Evolutionary conservation across 1,140 invertebrate species (phyloP).

Genomic region (Cydia splendana): DNA sequence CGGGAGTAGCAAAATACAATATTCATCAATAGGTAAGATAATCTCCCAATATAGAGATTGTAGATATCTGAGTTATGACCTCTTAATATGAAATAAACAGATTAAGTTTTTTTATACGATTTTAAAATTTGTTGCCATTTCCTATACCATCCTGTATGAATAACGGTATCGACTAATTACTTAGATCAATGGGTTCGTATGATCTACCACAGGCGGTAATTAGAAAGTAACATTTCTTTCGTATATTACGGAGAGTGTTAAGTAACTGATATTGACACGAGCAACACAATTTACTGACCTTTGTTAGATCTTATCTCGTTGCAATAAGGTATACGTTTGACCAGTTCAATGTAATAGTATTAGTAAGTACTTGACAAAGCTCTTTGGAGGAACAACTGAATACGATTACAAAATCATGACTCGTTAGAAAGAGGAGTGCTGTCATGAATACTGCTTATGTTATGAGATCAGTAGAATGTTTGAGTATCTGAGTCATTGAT

Average conservation of each 20-base stretch:
- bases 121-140: background rate
- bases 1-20: too few species aligned
- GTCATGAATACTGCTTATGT: background rate
- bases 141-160: conserved; percentile 1
- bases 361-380: conserved; percentile 10
- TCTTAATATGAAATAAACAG: too few species aligned
- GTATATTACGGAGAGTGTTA: conserved; percentile 23
- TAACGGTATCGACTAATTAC: conserved; percentile 30
- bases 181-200: conserved; percentile 22
- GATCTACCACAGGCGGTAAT: conserved; percentile 9
- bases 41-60: too few species aligned
- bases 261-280: conserved; percentile 26
- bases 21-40: too few species aligned
- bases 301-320: too few species aligned
- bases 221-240: conserved; percentile 30
- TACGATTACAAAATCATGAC: background rate
- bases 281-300: background rate
- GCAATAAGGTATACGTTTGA: background rate
- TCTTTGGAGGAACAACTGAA: background rate
- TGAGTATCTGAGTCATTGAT: background rate
- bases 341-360: background rate
- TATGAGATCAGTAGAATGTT: background rate
- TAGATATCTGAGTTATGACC: too few species aligned
- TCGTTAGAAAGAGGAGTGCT: conserved; percentile 2
- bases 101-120: too few species aligned